Conservation (phyloP, 2,797 vertebrate genomes). For the Allobates femoralis region DNA sequence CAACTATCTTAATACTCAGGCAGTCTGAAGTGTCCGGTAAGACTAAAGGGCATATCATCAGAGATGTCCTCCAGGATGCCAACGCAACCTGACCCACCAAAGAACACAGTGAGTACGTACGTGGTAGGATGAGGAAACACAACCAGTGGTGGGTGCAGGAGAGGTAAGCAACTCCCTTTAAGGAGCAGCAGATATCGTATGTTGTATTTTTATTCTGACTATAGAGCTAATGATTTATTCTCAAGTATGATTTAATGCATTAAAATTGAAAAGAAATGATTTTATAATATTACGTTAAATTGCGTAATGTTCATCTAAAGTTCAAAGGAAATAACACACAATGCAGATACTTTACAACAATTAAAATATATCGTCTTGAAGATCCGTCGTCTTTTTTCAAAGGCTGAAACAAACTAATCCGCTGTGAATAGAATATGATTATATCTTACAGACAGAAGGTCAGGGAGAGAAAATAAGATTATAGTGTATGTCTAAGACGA, state of each 20-base stretch:
- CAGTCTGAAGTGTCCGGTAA: too few species aligned
- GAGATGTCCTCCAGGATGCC: too few species aligned
- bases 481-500: not conserved
- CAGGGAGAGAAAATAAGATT: not conserved
- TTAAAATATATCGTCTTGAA: slow-evolving; percentile 75
- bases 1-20: too few species aligned
- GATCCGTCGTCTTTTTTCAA: slow-evolving; percentile 70
- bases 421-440: slow-evolving; percentile 38
- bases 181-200: too few species aligned
- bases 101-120: too few species aligned
- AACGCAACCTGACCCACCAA: too few species aligned
- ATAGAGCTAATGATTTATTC: not conserved
- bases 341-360: slow-evolving; percentile 66
- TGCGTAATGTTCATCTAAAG: slow-evolving; percentile 75
- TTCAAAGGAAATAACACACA: slow-evolving; percentile 72
- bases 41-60: too few species aligned
- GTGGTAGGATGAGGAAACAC: too few species aligned
- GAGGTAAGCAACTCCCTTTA: too few species aligned
- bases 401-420: slow-evolving; percentile 63
- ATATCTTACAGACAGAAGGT: slow-evolving; percentile 30
- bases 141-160: too few species aligned
- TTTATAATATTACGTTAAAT: slow-evolving; percentile 76
- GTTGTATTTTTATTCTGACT: too few species aligned
- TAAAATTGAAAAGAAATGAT: slow-evolving; percentile 73
- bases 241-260: slow-evolving; percentile 70